A percentile compares a stretch with the other conserved stretches of the same genome.
Evolutionary conservation across 1,140 invertebrate genomes (phyloP).

Genomic region (Rhagoletis zephyria): DNA sequence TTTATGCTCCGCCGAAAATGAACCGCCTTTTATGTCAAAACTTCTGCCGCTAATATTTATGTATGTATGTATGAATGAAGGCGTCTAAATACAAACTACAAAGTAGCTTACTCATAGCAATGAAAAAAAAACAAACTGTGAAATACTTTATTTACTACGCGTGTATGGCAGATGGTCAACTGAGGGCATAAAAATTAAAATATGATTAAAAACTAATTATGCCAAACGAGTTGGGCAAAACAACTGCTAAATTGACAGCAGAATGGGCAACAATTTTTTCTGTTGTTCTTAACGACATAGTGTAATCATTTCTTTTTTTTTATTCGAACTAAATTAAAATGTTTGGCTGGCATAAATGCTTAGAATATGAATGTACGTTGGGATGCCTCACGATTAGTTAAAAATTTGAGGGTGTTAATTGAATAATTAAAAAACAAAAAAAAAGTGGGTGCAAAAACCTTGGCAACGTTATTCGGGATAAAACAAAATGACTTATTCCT

Average conservation of each 20-base stretch:
- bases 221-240: conserved; percentile 43
- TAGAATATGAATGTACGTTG: not conserved
- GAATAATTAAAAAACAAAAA: too few species aligned
- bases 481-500: too few species aligned
- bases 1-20: not conserved
- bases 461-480: too few species aligned
- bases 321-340: conserved; percentile 7
- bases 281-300: not conserved
- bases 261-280: conserved; percentile 6
- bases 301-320: not conserved
- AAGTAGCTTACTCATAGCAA: too few species aligned
- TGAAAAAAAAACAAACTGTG: not conserved
- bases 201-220: conserved; percentile 52
- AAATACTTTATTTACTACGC: not conserved
- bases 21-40: conserved; percentile 48
- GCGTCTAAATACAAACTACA: not conserved
- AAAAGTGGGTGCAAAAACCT: too few species aligned
- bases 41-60: conserved; percentile 22
- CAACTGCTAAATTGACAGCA: not conserved
- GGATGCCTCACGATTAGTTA: too few species aligned
- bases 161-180: not conserved
- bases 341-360: conserved; percentile 1
- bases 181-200: conserved; percentile 50
- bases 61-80: not conserved
- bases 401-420: too few species aligned